Conservation (phyloP, 2,888 invertebrate species). For the Brachyopa scutellaris region DNA sequence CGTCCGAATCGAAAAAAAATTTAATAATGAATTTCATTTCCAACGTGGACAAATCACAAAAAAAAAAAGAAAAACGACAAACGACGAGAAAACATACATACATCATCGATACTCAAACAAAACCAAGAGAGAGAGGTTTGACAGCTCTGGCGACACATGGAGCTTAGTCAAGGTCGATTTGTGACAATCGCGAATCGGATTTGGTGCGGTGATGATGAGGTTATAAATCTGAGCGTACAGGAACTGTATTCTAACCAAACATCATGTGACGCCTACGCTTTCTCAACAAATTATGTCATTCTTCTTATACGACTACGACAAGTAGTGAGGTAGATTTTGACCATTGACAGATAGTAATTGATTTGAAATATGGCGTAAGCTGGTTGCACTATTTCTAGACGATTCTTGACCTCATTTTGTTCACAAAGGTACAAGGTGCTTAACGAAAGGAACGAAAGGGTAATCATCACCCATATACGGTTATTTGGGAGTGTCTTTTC, state of each 20-base stretch:
- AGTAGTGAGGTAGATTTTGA: constrained; percentile 6
- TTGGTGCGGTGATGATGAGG: not conserved
- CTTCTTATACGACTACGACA: constrained; percentile 19
- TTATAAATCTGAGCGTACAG: constrained; percentile 6
- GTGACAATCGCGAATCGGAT: constrained; percentile 46
- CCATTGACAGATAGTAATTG: constrained; percentile 14
- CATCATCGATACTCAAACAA: constrained; percentile 15
- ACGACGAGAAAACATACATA: not conserved
- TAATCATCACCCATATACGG: not conserved
- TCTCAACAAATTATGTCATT: constrained; percentile 52
- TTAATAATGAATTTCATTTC: constrained; percentile 33
- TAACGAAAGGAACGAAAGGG: constrained; percentile 8
- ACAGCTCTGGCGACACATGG: constrained; percentile 38
- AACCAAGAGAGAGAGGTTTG: constrained; percentile 33
- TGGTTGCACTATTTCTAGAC: not conserved
- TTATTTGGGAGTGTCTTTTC: constrained; percentile 1
- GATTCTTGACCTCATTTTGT: constrained; percentile 22
- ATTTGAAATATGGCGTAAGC: constrained; percentile 17
- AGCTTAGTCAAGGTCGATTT: constrained; percentile 59
- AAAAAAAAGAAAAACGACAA: too few species aligned
- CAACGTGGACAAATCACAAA: not conserved
- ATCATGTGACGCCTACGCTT: constrained; percentile 36
- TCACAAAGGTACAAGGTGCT: constrained; percentile 16
- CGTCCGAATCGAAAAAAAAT: constrained; percentile 46
- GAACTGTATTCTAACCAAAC: constrained; percentile 17